phyloP scores from a whole-genome alignment of 2,888 invertebrate genomes.

The Biston stratarius region DNA sequence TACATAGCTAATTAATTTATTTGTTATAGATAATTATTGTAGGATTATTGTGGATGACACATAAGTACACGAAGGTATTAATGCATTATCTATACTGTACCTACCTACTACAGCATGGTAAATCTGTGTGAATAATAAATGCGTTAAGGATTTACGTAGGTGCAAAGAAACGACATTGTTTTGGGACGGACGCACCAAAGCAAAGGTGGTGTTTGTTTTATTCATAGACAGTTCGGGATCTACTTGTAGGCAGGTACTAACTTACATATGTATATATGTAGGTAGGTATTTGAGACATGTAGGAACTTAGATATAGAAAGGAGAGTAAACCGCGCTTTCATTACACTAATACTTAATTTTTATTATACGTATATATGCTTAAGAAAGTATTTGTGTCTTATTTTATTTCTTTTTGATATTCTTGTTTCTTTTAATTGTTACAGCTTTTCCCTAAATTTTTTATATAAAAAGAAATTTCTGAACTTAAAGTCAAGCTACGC shows the following conservation, averaged over 20 bases:
- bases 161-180: constrained; percentile 67
- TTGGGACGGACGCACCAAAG: constrained; percentile 52
- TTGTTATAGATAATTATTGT: no score
- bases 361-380: neutral
- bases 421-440: no score
- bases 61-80: no score
- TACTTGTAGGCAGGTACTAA: constrained; percentile 29
- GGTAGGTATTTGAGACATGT: constrained; percentile 53
- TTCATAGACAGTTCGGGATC: constrained; percentile 56
- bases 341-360: constrained; percentile 50
- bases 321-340: constrained; percentile 21
- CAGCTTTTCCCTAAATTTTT: no score
- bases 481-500: no score
- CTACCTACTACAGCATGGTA: constrained; percentile 56
- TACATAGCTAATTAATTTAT: neutral
- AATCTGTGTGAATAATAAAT: constrained; percentile 60
- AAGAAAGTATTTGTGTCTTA: no score
- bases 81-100: constrained; percentile 31
- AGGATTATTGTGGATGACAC: no score
- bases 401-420: no score
- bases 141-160: constrained; percentile 60
- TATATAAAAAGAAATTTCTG: no score
- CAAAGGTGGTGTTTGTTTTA: constrained; percentile 60
- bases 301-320: no score
- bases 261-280: constrained; percentile 14